These are phyloP conservation scores for Nudaria mundana DNA, from an alignment of 2,888 invertebrate genomes.

Conservation along the genomic window DNA sequence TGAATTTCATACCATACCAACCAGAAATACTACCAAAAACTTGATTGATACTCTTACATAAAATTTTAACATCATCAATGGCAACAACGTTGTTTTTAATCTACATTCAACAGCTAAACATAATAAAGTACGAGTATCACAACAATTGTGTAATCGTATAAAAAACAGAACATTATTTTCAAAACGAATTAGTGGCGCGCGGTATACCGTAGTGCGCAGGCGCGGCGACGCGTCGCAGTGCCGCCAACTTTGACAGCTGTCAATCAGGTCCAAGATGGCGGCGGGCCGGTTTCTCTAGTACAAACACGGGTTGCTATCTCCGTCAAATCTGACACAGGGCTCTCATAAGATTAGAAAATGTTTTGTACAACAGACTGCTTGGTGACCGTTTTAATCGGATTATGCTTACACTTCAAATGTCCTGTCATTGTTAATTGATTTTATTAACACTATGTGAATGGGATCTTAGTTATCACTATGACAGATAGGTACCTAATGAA, in stretches of 20 bases:
- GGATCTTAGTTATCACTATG: no score
- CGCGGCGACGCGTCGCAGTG: conserved; percentile 75
- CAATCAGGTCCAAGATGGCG: conserved; percentile 79
- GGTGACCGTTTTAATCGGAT: conserved; percentile 32
- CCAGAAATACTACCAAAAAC: no score
- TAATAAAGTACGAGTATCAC: conserved; percentile 2
- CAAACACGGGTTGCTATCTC: conserved; percentile 47
- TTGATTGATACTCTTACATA: no score
- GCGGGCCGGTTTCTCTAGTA: conserved; percentile 63
- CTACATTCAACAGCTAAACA: background rate
- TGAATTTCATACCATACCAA: no score
- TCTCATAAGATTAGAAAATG: conserved; percentile 40
- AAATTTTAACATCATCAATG: background rate
- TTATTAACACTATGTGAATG: conserved; percentile 21
- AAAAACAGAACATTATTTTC: conserved; percentile 37
- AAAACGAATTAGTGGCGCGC: conserved; percentile 60
- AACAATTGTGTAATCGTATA: conserved; percentile 19
- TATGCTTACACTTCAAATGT: conserved; percentile 26
- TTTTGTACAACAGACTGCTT: conserved; percentile 26
- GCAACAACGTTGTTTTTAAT: conserved; percentile 4
- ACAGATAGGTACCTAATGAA: no score
- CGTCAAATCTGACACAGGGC: conserved; percentile 53
- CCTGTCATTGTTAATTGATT: conserved; percentile 23
- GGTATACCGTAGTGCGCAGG: conserved; percentile 54
- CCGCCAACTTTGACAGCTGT: conserved; percentile 81